Evolutionary conservation across 2,888 invertebrate species (phyloP), one percentile per base, ranked within the genome.

Genomic region (Diachrysia chrysitis): DNA sequence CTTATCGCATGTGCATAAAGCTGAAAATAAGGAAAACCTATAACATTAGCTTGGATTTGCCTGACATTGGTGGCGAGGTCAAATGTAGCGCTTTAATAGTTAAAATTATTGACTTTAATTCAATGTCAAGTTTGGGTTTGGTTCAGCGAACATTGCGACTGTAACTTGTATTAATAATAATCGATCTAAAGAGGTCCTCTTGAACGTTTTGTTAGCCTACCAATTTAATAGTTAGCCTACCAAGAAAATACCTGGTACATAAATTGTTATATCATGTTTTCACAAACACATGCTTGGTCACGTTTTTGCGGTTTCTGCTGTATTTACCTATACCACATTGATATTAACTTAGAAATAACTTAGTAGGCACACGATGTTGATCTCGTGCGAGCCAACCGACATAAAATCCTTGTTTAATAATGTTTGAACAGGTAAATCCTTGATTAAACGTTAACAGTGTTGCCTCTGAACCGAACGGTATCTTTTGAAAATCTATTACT

Each of bases 41-140:
- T 66, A 62, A 61, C 32, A 69, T 69, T 64, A 61, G 66, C 58
- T 74, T 62, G 71, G 60, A 56, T 71, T 70, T 66, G 80, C 71
- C 66, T 79, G 82, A 61, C 82, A 81, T 81, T 82, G 82, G 64
- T 58, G 55, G 35, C 73, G 70, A 82, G 82, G 80, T 66, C 79
- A 67, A 46, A 56, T 48, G 21, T 56, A 59, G 66, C 58, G 63
- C 74, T 64, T 54, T 56, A 63, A 14, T 68, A 70, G 69, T 70
- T 72, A 71, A 71, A 75, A 71, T 78, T 68, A 78, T 79, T 68
- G 66, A 63, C 72, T 79, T 57, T 10, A 68, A 72, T 58, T 79
- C 79, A 79, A 81, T 79, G 79, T 81, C 79, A 79, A 79, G 79
- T 79, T 79, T 77, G 65, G 56, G 53, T 51, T 66, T 61, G n/a